Conservation (phyloP, 2,797 vertebrate genomes). For the Loris lydekkerianus region DNA sequence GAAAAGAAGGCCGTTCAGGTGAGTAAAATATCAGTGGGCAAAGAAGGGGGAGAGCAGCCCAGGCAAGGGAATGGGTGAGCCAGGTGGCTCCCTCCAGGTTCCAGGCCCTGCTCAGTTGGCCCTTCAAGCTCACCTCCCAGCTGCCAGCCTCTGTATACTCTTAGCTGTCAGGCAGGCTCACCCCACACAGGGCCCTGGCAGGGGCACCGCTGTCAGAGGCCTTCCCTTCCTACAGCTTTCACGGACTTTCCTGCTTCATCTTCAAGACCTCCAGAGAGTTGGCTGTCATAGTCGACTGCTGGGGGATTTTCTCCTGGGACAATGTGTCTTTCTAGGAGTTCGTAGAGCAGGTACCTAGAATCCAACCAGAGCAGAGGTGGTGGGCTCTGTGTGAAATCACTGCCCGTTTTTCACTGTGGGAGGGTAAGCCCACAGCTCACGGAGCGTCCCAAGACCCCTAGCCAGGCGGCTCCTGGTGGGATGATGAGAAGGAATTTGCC, state of each 20-base stretch:
- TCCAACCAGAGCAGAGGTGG: background rate
- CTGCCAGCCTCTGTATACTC: background rate
- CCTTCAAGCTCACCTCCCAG: background rate
- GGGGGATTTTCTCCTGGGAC: background rate
- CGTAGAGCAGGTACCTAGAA: background rate
- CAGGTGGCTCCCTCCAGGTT: background rate
- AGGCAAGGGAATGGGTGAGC: rapidly evolving
- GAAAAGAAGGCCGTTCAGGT: background rate
- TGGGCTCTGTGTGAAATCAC: background rate
- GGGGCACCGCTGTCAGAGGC: background rate
- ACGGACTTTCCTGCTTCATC: background rate
- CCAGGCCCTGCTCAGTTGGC: background rate
- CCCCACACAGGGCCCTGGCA: background rate
- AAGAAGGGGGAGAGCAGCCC: background rate
- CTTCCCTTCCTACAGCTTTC: background rate
- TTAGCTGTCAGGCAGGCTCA: too few species aligned
- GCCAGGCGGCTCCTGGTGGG: rapidly evolving
- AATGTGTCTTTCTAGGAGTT: background rate
- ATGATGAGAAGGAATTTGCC: too few species aligned
- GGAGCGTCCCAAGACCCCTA: background rate
- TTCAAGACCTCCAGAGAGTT: background rate
- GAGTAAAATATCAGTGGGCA: background rate
- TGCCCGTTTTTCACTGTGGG: background rate
- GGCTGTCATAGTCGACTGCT: background rate
- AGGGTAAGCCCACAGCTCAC: background rate